phyloP scores from a whole-genome alignment of 2,113 vertebrate species.

The Perca fluviatilis region DNA sequence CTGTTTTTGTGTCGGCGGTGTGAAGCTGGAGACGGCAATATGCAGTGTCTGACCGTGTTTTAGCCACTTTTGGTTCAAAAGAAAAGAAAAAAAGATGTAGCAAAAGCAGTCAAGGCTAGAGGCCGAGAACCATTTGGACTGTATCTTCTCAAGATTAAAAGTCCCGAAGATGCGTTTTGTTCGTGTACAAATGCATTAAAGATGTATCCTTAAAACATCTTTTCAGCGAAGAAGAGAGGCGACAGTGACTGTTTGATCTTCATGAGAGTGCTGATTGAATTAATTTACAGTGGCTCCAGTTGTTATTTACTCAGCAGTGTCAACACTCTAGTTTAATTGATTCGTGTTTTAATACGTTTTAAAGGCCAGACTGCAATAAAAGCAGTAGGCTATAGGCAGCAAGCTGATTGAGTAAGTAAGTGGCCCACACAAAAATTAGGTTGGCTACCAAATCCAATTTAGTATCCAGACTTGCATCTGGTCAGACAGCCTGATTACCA shows the following conservation, averaged over 20 bases:
- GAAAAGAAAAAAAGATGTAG: constrained; percentile 14
- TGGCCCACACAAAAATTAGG: constrained; percentile 43
- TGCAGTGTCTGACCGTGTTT: background rate
- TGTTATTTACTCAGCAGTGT: background rate
- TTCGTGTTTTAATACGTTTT: background rate
- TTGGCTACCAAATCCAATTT: constrained; percentile 71
- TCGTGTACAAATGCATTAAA: background rate
- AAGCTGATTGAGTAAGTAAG: background rate
- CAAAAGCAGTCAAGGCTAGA: constrained; percentile 17
- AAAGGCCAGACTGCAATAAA: background rate
- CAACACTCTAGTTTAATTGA: background rate
- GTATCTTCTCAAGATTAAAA: background rate
- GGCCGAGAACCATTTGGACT: constrained; percentile 15
- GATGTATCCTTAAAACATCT: no score
- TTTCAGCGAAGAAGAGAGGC: background rate
- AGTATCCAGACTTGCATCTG: constrained; percentile 64
- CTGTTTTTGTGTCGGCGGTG: background rate
- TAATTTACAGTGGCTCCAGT: constrained; percentile 8
- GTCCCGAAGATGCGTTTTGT: background rate
- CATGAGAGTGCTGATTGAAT: background rate
- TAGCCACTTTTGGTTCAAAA: constrained; percentile 19
- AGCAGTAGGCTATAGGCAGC: background rate
- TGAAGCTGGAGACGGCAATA: background rate
- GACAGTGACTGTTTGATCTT: background rate
- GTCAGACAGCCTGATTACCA: constrained; percentile 40